Conservation (phyloP, 2,797 vertebrate genomes). For the Streptopelia turtur region DNA sequence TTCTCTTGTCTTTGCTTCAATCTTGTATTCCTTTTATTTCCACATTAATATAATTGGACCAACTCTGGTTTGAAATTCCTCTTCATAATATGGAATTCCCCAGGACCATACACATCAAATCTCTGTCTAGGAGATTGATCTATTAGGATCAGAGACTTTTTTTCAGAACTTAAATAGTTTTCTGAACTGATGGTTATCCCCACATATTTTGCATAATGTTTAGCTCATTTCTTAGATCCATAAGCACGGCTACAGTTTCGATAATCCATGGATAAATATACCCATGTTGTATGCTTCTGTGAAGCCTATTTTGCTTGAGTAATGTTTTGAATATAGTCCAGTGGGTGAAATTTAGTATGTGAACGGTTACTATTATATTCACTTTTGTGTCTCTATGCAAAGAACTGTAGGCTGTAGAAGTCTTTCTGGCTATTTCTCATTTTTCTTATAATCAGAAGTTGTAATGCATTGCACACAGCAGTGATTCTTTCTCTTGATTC, state of each 20-base stretch:
- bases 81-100: background rate
- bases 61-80: background rate
- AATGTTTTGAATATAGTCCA: background rate
- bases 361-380: background rate
- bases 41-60: background rate
- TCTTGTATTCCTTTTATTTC: background rate
- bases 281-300: background rate
- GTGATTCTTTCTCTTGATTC: background rate
- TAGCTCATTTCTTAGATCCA: background rate
- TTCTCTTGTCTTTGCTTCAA: background rate
- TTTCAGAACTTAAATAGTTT: background rate
- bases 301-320: background rate
- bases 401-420: background rate
- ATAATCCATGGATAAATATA: background rate
- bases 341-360: background rate
- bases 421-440: background rate
- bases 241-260: background rate
- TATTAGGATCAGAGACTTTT: background rate
- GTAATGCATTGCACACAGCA: background rate
- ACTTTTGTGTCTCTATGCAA: background rate
- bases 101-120: background rate
- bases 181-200: background rate
- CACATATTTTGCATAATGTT: background rate
- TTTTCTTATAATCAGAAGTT: background rate
- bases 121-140: background rate